Conservation (phyloP, 2,888 invertebrate species). For the Torymus tubicola region DNA sequence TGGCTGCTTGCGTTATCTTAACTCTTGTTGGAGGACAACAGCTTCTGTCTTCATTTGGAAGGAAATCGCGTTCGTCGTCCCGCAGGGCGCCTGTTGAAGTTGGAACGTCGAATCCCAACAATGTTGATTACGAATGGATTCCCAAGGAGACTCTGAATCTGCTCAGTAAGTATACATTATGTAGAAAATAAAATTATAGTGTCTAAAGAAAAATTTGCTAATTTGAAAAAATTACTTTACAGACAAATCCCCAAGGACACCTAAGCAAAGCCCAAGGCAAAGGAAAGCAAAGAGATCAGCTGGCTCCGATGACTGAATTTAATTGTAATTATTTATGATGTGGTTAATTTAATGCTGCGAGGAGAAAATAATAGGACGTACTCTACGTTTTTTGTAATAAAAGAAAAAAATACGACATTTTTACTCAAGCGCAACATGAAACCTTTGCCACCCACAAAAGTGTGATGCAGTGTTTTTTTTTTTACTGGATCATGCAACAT, state of each 20-base stretch:
- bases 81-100: constrained; percentile 86
- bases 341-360: constrained; percentile 49
- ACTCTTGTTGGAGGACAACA: constrained; percentile 93
- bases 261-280: constrained; percentile 85
- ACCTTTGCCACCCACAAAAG: constrained; percentile 43
- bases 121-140: constrained; percentile 99
- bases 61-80: constrained; percentile 82
- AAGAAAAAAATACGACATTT: constrained; percentile 30
- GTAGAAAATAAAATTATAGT: neutral
- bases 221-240: constrained; percentile 68
- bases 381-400: constrained; percentile 47
- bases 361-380: constrained; percentile 51
- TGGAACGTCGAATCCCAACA: constrained; percentile 91
- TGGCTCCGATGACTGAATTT: constrained; percentile 82
- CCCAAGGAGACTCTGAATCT: constrained; percentile 92
- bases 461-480: constrained; percentile 46
- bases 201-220: neutral
- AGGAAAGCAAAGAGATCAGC: constrained; percentile 87
- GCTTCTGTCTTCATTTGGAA: constrained; percentile 89
- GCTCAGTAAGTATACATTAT: constrained; percentile 83
- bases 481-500: constrained; percentile 30
- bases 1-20: constrained; percentile 92
- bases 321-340: constrained; percentile 48
- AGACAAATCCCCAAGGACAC: constrained; percentile 85
- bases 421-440: constrained; percentile 52